Evolutionary conservation across 2,888 invertebrate species (phyloP).

Genomic region (Empis livida): DNA sequence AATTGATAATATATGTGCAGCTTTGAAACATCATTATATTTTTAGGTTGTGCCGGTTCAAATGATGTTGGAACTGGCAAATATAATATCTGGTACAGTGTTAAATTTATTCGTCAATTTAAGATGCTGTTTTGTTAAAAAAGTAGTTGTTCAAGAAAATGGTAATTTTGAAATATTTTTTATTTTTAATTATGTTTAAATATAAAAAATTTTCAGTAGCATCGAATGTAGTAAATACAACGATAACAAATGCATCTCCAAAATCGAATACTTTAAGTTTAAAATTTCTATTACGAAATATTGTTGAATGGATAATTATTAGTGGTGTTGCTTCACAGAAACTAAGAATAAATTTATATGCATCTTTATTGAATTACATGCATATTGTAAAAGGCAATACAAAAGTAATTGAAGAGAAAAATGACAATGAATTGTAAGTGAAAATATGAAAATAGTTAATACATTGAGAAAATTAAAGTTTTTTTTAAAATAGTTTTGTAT

Average conservation of each 20-base stretch:
- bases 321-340: conserved; percentile 69
- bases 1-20: not conserved
- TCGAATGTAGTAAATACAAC: conserved; percentile 6
- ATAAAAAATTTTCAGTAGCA: too few species aligned
- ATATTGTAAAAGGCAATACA: conserved; percentile 46
- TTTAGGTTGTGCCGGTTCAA: conserved; percentile 44
- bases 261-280: conserved; percentile 51
- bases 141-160: not conserved
- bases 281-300: conserved; percentile 63
- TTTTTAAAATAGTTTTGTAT: conserved; percentile 43
- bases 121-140: conserved; percentile 46
- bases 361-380: conserved; percentile 65
- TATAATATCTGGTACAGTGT: conserved; percentile 63
- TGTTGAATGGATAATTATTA: conserved; percentile 69
- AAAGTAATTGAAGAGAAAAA: conserved; percentile 19
- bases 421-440: conserved; percentile 27
- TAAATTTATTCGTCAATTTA: conserved; percentile 65
- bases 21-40: not conserved
- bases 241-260: conserved; percentile 26
- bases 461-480: not conserved
- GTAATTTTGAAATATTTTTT: too few species aligned
- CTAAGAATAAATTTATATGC: conserved; percentile 78
- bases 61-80: conserved; percentile 65
- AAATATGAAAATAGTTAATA: conserved; percentile 14
- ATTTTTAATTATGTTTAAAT: too few species aligned